These are phyloP conservation scores for Dermatemys mawii DNA, from an alignment of 2,113 vertebrate genomes.

Conservation along the genomic window DNA sequence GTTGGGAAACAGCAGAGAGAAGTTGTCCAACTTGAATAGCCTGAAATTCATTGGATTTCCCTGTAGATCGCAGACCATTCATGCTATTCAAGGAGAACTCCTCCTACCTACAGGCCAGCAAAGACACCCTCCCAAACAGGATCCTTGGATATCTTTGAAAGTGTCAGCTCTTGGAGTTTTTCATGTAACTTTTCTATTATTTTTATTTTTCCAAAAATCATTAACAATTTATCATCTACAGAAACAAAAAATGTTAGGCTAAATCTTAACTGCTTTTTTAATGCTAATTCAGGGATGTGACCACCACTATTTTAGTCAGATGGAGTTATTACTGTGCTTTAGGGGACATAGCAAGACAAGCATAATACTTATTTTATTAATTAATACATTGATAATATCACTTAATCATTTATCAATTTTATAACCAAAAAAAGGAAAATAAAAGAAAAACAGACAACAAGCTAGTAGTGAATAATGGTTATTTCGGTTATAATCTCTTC, in stretches of 20 bases:
- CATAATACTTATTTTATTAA: not conserved
- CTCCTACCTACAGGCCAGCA: not conserved
- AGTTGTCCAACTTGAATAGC: not conserved
- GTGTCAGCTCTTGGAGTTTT: not conserved
- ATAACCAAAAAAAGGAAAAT: not conserved
- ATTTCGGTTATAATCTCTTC: not conserved
- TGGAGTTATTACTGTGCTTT: not conserved
- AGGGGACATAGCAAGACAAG: not conserved
- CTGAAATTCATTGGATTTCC: accelerated
- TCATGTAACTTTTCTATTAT: not conserved
- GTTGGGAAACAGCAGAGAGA: not conserved
- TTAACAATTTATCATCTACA: too few species aligned
- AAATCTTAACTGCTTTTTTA: not conserved
- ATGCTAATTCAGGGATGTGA: not conserved
- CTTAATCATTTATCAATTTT: too few species aligned
- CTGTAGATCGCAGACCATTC: not conserved
- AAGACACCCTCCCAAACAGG: not conserved
- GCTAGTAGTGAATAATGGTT: not conserved
- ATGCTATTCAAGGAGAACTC: not conserved
- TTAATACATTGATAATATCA: not conserved
- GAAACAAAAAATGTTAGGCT: not conserved
- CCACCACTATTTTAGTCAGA: not conserved
- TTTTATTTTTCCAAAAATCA: not conserved
- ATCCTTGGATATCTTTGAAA: not conserved
- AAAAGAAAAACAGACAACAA: not conserved